A percentile compares a stretch with the other conserved stretches of the same genome.
Conservation (phyloP, 2,797 vertebrate species). For the Lycodopsis pacificus region DNA sequence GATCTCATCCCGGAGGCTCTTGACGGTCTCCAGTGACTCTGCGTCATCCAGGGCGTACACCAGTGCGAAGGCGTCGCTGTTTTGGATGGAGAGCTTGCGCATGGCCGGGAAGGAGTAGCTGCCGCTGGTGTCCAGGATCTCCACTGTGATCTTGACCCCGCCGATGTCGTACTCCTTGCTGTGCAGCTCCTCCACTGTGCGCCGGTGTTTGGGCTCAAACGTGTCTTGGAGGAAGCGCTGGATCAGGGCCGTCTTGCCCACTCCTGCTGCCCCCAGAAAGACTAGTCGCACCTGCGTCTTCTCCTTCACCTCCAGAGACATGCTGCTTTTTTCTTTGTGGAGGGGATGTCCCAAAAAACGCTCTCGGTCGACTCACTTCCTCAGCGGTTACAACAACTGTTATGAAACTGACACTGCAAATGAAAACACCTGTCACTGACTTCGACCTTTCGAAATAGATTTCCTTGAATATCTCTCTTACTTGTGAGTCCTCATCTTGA, state of each 20-base stretch:
- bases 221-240: conserved; percentile 90
- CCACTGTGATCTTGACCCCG: conserved; percentile 87
- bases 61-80: conserved; percentile 91
- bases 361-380: conserved; percentile 8
- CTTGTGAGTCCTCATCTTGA: conserved; percentile 4
- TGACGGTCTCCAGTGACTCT: conserved; percentile 88
- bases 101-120: conserved; percentile 96
- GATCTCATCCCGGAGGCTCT: conserved; percentile 91
- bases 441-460: conserved; percentile 4
- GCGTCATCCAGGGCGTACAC: conserved; percentile 91
- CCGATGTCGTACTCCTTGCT: conserved; percentile 91
- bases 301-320: conserved; percentile 91
- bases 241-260: conserved; percentile 93
- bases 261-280: conserved; percentile 91
- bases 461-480: conserved; percentile 16
- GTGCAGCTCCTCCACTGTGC: conserved; percentile 92
- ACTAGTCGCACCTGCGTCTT: conserved; percentile 91
- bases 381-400: conserved; percentile 9
- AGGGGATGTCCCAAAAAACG: conserved; percentile 8
- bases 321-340: conserved; percentile 54
- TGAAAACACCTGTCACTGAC: conserved; percentile 13
- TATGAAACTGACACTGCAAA: conserved; percentile 2
- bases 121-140: conserved; percentile 94
- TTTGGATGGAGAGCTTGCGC: conserved; percentile 93
- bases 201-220: conserved; percentile 91